Percentiles rank a stretch among this genome's conserved stretches.
These are phyloP conservation scores for Thereva nobilitata DNA, from an alignment of 2,888 invertebrate genomes.

Conservation along the genomic window DNA sequence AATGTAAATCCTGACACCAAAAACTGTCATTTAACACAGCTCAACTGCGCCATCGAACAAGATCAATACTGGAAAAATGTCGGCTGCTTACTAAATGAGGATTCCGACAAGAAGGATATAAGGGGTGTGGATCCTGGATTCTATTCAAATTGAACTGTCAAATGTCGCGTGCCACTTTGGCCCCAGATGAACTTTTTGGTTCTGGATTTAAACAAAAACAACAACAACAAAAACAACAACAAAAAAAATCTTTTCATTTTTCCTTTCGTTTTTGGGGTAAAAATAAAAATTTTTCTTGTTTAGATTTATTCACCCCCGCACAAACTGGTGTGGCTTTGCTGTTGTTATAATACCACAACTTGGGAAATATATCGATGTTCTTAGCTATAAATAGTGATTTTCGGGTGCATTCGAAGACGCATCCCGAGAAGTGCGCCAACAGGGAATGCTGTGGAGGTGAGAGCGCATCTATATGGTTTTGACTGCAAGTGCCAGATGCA, in stretches of 20 bases:
- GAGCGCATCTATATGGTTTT: neutral
- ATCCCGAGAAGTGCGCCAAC: too few species aligned
- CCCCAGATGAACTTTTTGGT: slow-evolving; percentile 27
- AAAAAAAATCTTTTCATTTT: slow-evolving; percentile 23
- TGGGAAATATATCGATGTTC: too few species aligned
- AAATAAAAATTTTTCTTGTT: slow-evolving; percentile 22
- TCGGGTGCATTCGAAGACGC: too few species aligned
- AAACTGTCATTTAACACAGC: slow-evolving; percentile 41
- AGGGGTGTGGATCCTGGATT: slow-evolving; percentile 25
- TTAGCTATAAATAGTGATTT: too few species aligned
- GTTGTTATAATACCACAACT: slow-evolving; percentile 2
- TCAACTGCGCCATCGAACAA: slow-evolving; percentile 25
- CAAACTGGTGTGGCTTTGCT: neutral
- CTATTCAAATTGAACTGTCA: slow-evolving; percentile 38
- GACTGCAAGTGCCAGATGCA: slow-evolving; percentile 11
- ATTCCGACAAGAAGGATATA: slow-evolving; percentile 14
- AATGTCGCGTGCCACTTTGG: slow-evolving; percentile 42
- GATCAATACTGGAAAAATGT: slow-evolving; percentile 20
- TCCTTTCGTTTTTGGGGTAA: slow-evolving; percentile 30
- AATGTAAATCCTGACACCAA: slow-evolving; percentile 42
- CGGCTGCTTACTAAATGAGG: slow-evolving; percentile 16
- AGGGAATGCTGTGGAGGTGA: too few species aligned
- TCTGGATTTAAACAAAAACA: neutral
- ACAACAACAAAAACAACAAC: neutral
- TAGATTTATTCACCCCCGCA: slow-evolving; percentile 22